phyloP scores from a whole-genome alignment of 2,797 vertebrate genomes.

The Serranus cabrilla region DNA sequence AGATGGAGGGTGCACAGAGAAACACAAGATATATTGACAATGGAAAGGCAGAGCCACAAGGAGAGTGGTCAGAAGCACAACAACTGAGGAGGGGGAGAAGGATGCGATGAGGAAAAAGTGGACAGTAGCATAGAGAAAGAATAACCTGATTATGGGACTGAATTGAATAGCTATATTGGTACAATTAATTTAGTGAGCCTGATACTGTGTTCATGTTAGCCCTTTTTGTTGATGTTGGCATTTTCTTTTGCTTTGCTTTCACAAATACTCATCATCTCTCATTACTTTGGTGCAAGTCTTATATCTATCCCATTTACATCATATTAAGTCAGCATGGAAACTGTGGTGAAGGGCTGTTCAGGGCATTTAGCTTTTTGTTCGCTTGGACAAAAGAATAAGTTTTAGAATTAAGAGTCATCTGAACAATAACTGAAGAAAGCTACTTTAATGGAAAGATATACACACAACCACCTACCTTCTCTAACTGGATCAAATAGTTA shows the following conservation, averaged over 20 bases:
- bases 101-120: constrained; percentile 30
- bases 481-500: no score
- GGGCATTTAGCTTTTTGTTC: background rate
- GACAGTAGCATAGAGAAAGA: constrained; percentile 34
- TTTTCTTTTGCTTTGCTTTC: background rate
- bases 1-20: constrained; percentile 78
- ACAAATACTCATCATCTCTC: background rate
- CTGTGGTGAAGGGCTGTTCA: background rate
- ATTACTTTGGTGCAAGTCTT: background rate
- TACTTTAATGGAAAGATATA: no score
- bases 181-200: background rate
- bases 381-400: no score
- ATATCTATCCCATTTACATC: no score
- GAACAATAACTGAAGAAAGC: no score
- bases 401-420: no score
- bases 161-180: background rate
- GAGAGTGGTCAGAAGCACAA: constrained; percentile 42
- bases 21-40: constrained; percentile 78
- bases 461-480: no score
- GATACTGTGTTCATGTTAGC: background rate
- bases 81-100: constrained; percentile 8
- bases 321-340: background rate
- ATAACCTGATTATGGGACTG: background rate
- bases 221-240: background rate
- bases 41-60: constrained; percentile 83